Conservation (phyloP, 1,140 invertebrate genomes). For the Popillia japonica region DNA sequence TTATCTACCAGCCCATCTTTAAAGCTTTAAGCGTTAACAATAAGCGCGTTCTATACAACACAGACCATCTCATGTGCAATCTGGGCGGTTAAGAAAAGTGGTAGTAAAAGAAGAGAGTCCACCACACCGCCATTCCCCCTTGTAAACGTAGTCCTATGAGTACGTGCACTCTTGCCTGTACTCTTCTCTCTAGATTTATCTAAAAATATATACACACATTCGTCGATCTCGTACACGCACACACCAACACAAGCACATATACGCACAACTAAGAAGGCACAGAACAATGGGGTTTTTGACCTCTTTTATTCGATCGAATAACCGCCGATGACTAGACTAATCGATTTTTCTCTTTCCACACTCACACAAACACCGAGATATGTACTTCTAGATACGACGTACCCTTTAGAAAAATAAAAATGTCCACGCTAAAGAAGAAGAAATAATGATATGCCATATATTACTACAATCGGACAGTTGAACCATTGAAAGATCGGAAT, state of each 20-base stretch:
- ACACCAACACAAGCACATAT: background rate
- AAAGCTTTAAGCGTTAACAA: background rate
- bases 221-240: background rate
- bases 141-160: background rate
- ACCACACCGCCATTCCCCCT: background rate
- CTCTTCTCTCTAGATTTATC: conserved; percentile 22
- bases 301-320: conserved; percentile 32
- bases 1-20: background rate
- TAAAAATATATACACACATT: conserved; percentile 24
- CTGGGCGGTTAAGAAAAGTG: background rate
- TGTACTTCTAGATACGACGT: background rate
- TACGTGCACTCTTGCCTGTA: conserved; percentile 19
- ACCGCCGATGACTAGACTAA: conserved; percentile 21
- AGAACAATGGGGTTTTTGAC: conserved; percentile 34
- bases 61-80: conserved; percentile 14
- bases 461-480: conserved; percentile 38
- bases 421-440: conserved; percentile 4
- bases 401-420: background rate
- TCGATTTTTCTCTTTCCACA: conserved; percentile 11
- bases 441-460: conserved; percentile 39
- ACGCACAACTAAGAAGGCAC: background rate
- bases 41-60: background rate
- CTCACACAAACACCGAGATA: background rate
- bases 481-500: conserved; percentile 39
- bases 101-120: conserved; percentile 24